Base-by-base conservation (phyloP, 2,113 vertebrate genomes). In the Peromyscus californicus region DNA sequence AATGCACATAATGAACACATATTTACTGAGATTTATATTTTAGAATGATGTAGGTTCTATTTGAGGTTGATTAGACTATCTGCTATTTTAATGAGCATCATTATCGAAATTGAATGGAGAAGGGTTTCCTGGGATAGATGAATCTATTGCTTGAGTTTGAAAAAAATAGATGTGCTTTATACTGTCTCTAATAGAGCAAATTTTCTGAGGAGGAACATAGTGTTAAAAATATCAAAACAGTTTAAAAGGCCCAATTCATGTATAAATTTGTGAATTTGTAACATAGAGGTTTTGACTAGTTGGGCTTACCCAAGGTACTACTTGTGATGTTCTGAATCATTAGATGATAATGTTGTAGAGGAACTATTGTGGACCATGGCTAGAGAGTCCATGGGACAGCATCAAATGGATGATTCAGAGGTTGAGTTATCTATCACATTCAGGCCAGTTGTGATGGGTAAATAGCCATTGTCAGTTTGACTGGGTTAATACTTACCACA, bases 51-150 rank as follows among this genome's bases (percentile, higher is more conserved):
- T 78, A 59, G 85, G 36, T 95, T n/a, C 51, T 82, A 1, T 89
- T 36, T 86, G 72, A 84, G 39, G 63, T 94, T 76, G 94, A 91
- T 80, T 83, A 36, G 45, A 72, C 92, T 91, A 39, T 36, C 15
- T 26, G 78, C 90, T 86, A 82, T 94, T 65, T 15, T 8, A 89
- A 29, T 72, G 76, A 94, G 65, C 21, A 39, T 65, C 1, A 5
- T 89, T 92, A 42, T 33, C 84, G 16, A 90, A 94, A 59, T 21
- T 61, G 48, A 59, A 8, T 72, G 10, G 67, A 76, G 89, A 95
- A 92, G 21, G 8, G 48, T 91, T 96, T 92, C 42, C 45, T 91
- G n/a, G 54, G 85, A 96, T 85, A 97, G 85, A 74, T 70, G 7
- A 92, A 61, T 93, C 45, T 88, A 54, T 88, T 69, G 12, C 54